phyloP scores from a whole-genome alignment of 2,113 vertebrate genomes.

The Neotragus pygmaeus region DNA sequence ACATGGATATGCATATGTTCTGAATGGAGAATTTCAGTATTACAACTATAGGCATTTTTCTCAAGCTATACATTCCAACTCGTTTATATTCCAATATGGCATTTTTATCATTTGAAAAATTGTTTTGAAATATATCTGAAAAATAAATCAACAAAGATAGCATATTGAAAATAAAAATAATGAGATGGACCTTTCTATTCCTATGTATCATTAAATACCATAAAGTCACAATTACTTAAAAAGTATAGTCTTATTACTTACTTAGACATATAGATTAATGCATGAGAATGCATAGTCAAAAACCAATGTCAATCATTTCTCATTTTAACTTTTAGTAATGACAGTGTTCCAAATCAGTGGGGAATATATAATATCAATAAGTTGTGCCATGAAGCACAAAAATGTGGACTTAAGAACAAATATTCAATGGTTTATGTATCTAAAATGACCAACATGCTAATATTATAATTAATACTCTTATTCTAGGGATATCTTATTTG shows the following conservation, averaged over 20 bases:
- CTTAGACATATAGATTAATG: neutral
- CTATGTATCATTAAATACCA: neutral
- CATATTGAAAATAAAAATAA: slow-evolving; percentile 8
- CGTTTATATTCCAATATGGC: neutral
- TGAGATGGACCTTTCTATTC: neutral
- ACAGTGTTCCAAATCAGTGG: neutral
- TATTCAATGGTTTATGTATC: neutral
- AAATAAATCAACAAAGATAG: neutral
- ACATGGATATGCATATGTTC: neutral
- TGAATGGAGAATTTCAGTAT: neutral
- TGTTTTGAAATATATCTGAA: neutral
- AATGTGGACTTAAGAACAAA: neutral
- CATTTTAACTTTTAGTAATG: neutral
- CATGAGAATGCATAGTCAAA: neutral
- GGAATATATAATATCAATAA: neutral
- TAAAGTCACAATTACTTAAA: neutral
- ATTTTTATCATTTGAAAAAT: neutral
- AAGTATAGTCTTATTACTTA: neutral
- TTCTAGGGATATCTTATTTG: neutral
- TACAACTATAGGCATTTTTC: neutral
- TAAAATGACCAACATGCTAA: neutral
- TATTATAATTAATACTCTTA: neutral
- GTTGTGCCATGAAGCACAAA: neutral
- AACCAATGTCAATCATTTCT: neutral
- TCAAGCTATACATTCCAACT: neutral